Evolutionary conservation across 2,888 invertebrate genomes (phyloP).

Genomic region (Gryllus longicercus): DNA sequence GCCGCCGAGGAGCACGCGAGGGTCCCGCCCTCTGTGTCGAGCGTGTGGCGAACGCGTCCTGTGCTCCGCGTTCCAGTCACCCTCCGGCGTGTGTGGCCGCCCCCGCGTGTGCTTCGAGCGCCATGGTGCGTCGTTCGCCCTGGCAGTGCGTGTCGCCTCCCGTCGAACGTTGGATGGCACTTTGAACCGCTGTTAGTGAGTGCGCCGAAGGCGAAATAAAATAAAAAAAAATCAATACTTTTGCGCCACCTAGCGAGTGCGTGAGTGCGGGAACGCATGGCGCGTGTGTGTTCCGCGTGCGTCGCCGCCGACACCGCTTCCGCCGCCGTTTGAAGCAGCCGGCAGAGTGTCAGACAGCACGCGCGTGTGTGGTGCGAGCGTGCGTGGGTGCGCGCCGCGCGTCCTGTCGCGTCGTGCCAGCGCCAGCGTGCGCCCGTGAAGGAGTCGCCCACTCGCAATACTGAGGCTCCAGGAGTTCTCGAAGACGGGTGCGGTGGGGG

Average conservation of each 20-base stretch:
- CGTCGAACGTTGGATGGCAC: too few species aligned
- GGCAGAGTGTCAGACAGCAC: background rate
- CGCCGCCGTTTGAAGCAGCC: background rate
- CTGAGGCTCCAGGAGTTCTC: slow-evolving; percentile 64
- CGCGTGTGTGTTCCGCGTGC: background rate
- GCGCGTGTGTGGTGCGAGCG: background rate
- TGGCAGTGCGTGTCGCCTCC: too few species aligned
- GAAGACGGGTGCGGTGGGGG: slow-evolving; percentile 47
- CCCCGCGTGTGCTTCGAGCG: background rate
- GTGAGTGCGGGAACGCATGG: background rate
- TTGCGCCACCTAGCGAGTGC: background rate
- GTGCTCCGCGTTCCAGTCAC: too few species aligned
- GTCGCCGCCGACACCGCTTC: too few species aligned
- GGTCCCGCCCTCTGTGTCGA: too few species aligned
- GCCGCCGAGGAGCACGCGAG: background rate
- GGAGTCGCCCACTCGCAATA: slow-evolving; percentile 46
- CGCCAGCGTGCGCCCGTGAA: background rate
- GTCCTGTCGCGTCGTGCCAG: background rate
- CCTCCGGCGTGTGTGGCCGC: too few species aligned
- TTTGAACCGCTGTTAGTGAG: too few species aligned
- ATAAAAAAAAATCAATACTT: background rate
- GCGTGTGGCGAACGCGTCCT: too few species aligned
- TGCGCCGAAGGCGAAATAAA: too few species aligned
- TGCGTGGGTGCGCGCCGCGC: background rate
- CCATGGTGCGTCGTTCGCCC: background rate